Conservation (phyloP, 2,113 vertebrate species). For the Syngnathus typhle region DNA sequence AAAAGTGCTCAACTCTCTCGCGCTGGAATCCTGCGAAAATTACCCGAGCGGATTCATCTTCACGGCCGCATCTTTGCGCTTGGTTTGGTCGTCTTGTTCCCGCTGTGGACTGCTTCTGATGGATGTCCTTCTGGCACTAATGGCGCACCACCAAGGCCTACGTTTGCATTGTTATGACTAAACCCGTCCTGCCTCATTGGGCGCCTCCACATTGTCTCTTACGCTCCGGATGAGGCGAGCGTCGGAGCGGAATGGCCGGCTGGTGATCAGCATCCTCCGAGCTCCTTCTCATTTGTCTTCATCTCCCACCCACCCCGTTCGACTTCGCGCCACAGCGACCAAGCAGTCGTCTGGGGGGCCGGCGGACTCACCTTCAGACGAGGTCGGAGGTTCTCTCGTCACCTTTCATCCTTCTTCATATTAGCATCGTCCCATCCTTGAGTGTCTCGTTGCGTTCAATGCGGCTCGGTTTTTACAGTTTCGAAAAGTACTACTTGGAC, state of each 20-base stretch:
- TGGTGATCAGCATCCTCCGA: slow-evolving; percentile 38
- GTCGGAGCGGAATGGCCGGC: slow-evolving; percentile 30
- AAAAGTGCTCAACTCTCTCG: neutral
- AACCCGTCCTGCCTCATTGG: slow-evolving; percentile 62
- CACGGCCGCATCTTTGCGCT: slow-evolving; percentile 5
- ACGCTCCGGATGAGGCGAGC: slow-evolving; percentile 38
- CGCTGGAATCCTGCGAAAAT: slow-evolving; percentile 1
- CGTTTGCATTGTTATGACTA: slow-evolving; percentile 64
- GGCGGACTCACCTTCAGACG: slow-evolving; percentile 68
- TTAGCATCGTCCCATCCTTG: slow-evolving; percentile 15
- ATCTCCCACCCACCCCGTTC: neutral
- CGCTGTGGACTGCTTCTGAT: slow-evolving; percentile 50
- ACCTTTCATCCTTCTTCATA: slow-evolving; percentile 38
- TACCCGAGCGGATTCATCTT: neutral
- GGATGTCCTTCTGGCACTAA: slow-evolving; percentile 63
- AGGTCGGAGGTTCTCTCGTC: slow-evolving; percentile 53
- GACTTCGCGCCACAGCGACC: slow-evolving; percentile 46
- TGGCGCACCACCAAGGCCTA: slow-evolving; percentile 66
- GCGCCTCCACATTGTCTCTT: slow-evolving; percentile 27
- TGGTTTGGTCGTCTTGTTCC: slow-evolving; percentile 39
- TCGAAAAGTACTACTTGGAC: neutral
- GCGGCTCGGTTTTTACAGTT: neutral
- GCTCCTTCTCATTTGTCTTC: slow-evolving; percentile 51
- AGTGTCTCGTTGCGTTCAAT: neutral
- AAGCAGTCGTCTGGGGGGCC: slow-evolving; percentile 35